Evolutionary conservation across 2,797 vertebrate species (phyloP).

Genomic region (Bovichtus diacanthus): DNA sequence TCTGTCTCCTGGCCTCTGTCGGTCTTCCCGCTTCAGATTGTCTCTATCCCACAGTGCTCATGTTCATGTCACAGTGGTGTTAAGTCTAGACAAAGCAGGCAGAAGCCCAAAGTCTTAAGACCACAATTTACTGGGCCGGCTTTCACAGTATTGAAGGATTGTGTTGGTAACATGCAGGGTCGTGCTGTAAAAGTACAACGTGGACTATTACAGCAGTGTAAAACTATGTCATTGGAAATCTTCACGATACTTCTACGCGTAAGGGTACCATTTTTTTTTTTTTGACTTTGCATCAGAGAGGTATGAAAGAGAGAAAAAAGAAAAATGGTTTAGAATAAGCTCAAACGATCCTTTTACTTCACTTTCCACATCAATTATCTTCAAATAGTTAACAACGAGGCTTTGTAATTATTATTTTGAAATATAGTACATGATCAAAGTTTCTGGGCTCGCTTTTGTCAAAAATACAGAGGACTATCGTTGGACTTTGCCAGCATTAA

Average conservation of each 20-base stretch:
- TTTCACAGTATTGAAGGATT: conserved; percentile 35
- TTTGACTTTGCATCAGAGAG: neutral
- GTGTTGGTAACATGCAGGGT: conserved; percentile 14
- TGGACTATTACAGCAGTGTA: neutral
- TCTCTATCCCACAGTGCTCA: conserved; percentile 69
- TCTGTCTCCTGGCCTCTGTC: conserved; percentile 78
- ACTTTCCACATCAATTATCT: conserved; percentile 35
- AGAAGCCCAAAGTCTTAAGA: conserved; percentile 56
- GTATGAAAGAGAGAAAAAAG: conserved; percentile 5
- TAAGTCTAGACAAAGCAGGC: conserved; percentile 67
- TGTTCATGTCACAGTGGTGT: conserved; percentile 70
- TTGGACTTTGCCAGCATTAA: conserved; percentile 68
- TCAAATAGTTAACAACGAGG: conserved; percentile 57
- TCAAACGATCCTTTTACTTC: conserved; percentile 28
- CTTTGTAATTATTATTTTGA: conserved; percentile 59
- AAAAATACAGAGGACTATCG: conserved; percentile 49
- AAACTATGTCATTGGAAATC: conserved; percentile 17
- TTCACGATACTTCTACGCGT: neutral
- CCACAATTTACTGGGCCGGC: conserved; percentile 51
- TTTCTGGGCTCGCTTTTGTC: conserved; percentile 49
- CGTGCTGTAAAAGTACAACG: conserved; percentile 21
- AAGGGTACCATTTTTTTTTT: neutral
- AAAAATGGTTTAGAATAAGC: conserved; percentile 13
- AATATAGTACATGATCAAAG: conserved; percentile 70
- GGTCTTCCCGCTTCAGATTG: conserved; percentile 66